These are phyloP conservation scores for Tipula helvola DNA, from an alignment of 2,888 invertebrate genomes.

Conservation along the genomic window DNA sequence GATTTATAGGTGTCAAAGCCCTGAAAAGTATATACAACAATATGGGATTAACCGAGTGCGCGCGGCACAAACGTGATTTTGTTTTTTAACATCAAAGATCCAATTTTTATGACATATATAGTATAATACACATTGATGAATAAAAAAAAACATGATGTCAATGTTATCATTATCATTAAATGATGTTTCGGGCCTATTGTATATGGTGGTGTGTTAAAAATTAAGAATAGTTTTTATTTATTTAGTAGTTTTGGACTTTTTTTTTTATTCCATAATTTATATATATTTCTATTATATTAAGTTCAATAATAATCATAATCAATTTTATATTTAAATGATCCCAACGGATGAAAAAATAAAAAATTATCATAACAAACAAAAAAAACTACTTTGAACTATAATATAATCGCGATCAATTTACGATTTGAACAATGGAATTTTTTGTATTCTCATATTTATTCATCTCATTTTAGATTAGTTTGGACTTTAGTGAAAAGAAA, in stretches of 20 bases:
- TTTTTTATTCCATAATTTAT: not conserved
- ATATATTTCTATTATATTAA: not conserved
- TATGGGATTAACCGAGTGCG: too few species aligned
- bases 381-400: not conserved
- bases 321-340: not conserved
- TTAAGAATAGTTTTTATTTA: not conserved
- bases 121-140: not conserved
- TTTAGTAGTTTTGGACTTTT: not conserved
- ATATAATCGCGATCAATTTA: slow-evolving; percentile 4
- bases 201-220: not conserved
- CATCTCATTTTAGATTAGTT: not conserved
- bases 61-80: too few species aligned
- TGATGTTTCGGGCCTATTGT: not conserved
- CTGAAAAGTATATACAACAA: too few species aligned
- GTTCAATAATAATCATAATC: not conserved
- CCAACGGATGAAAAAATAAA: not conserved
- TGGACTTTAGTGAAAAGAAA: not conserved
- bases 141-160: not conserved
- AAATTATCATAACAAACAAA: not conserved
- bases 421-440: not conserved
- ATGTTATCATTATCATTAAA: not conserved
- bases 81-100: too few species aligned
- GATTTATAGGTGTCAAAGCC: too few species aligned
- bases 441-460: not conserved
- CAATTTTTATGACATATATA: not conserved